Base-by-base conservation (phyloP, 2,888 invertebrate species). In the Leucophora obtusa region DNA sequence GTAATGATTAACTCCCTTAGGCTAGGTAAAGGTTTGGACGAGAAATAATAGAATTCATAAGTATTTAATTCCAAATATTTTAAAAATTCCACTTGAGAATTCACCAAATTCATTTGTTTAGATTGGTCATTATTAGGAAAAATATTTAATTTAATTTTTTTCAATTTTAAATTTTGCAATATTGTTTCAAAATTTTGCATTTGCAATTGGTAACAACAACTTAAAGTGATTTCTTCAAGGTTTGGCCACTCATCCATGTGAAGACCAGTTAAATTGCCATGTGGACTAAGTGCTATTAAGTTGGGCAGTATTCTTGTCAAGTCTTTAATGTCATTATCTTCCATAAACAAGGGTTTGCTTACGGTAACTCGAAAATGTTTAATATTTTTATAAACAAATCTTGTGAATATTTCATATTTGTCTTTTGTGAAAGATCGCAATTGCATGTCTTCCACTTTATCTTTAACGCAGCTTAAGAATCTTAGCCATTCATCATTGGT, bases 11-110 rank as follows among this genome's bases (percentile, higher is more conserved):
- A 43, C 7, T 81, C 56, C 11, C 73, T 81, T 4, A 81, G 70
- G 15, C 35, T n/a, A 2, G 28, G 43, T 18, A 81, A 24, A 6
- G 77, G 77, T 51, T 70, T 65, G 10, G 66, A 7, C 43, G 77
- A 6, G 11, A 81, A 81, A 38, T 66, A 74, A 35, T 74, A 62
- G 8, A 81, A 53, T 28, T 81, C 81, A 21, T 77, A 77, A 2
- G 73, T 70, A 21, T 77, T 77, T 14, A 77, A 15, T 60, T 70
- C 38, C 14, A 81, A 56, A 72, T 81, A 77, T 54, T 66, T 68
- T 4, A 81, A 60, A 21, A 62, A 8, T 6, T 81, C 51, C 56
- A 77, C n/a, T 18, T 62, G 65, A 7, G 77, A 77, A 14, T 51
- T 21, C 18, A 11, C 7, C 9, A 81, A 66, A 54, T 62, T 47